A percentile compares a stretch with the other conserved stretches of the same genome.
Evolutionary conservation across 2,888 invertebrate species (phyloP).

Genomic region (Invenusta paracnida): DNA sequence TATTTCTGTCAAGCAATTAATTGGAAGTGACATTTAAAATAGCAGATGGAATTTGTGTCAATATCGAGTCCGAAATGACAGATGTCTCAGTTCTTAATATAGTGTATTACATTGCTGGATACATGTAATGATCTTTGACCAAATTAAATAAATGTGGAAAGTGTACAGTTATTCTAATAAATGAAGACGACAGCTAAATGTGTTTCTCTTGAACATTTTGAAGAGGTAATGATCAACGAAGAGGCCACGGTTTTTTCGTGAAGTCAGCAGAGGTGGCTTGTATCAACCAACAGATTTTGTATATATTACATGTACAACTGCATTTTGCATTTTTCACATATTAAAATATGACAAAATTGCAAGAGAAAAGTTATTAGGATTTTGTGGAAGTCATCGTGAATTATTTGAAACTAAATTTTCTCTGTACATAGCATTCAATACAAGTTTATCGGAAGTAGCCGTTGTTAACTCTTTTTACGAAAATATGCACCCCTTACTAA

Average conservation of each 20-base stretch:
- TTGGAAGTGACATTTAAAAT: neutral
- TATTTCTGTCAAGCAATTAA: neutral
- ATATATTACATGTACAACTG: neutral
- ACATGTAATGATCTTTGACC: neutral
- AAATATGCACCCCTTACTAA: neutral
- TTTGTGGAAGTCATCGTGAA: neutral
- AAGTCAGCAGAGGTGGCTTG: neutral
- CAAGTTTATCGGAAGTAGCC: neutral
- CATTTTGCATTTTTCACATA: neutral
- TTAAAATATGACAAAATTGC: neutral
- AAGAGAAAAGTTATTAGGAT: neutral
- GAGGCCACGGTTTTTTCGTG: too few species aligned
- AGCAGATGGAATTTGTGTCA: neutral
- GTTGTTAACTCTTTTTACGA: neutral
- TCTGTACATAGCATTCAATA: neutral
- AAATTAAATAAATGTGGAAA: neutral
- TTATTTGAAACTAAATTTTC: neutral
- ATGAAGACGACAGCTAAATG: too few species aligned
- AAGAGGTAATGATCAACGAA: too few species aligned
- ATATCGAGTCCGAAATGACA: neutral
- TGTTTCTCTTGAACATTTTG: too few species aligned
- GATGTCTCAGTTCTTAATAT: neutral
- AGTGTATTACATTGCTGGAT: neutral
- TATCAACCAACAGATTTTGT: neutral
- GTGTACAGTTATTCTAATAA: too few species aligned